Evolutionary conservation across 2,797 vertebrate species (phyloP), one percentile per base, ranked within the genome.

Genomic region (Syncerus caffer): DNA sequence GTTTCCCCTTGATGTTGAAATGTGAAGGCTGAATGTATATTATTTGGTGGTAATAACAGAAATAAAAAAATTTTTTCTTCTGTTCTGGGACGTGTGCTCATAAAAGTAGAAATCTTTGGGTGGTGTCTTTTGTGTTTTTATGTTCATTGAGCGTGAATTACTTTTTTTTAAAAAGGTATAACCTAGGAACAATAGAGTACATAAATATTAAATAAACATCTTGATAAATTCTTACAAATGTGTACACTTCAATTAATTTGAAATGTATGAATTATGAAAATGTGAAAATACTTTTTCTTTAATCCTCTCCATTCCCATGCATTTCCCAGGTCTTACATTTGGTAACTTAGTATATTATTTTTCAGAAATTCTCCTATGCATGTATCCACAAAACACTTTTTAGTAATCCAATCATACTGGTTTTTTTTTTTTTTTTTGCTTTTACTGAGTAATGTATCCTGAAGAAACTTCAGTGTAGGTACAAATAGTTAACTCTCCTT

Each of bases 281-380:
- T 76, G 34, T 92, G 58, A 95, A 95, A 87, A 64, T 82, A 79
- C 21, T 92, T 80, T 55, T 88, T 93, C 93, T 89, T 67, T 34
- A 85, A 5, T 80, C 4, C 21, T 89, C 19, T 31, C 16, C 45
- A 15, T 89, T n/a, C 74, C 27, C 15, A n/a, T 87, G 17, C 89
- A 62, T 57, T 89, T 95, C 31, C 29, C 19, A 89, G 42, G 19
- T 38, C 15, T 94, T 85, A 71, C 1, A 47, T 53, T 82, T 88
- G n/a, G 38, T 95, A 80, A 67, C 10, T 95, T 78, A 12, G 19
- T 78, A 58, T 92, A 34, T 88, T 79, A 15, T 62, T 89, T 89
- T 90, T n/a, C 47, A 74, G 85, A 78, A 90, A 51, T 90, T 55
- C 7, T 84, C 57, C 34, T 85, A 21, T 85, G 29, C 34, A 21